Evolutionary conservation across 2,888 invertebrate species (phyloP).

Genomic region (Drosophila tanythrix): DNA sequence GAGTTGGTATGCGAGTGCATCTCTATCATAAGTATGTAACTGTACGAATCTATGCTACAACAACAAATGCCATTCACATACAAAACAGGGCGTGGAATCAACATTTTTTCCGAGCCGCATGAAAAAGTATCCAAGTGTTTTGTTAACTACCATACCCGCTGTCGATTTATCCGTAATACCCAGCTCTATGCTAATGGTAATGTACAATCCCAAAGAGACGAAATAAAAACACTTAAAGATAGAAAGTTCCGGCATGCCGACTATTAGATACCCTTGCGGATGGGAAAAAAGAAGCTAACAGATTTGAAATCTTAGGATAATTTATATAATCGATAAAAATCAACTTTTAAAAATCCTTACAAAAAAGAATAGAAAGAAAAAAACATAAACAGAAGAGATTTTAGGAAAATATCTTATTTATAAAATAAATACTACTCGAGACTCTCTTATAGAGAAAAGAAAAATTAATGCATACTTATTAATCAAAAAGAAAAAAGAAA

Average conservation of each 20-base stretch:
- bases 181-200: slow-evolving; percentile 85
- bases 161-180: slow-evolving; percentile 84
- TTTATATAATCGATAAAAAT: not conserved
- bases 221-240: slow-evolving; percentile 29
- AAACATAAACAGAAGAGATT: not conserved
- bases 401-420: not conserved
- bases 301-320: not conserved
- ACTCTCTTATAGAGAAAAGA: too few species aligned
- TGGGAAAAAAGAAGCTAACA: not conserved
- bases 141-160: slow-evolving; percentile 84
- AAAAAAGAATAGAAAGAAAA: not conserved
- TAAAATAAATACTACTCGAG: too few species aligned
- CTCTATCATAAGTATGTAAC: slow-evolving; percentile 49
- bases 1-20: slow-evolving; percentile 52
- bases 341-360: not conserved
- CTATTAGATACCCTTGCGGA: slow-evolving; percentile 29
- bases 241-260: slow-evolving; percentile 20
- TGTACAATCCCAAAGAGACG: slow-evolving; percentile 66
- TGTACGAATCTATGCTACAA: slow-evolving; percentile 45
- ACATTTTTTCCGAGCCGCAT: slow-evolving; percentile 85
- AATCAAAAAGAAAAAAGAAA: not conserved
- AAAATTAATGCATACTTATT: too few species aligned
- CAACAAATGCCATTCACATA: slow-evolving; percentile 62
- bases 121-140: slow-evolving; percentile 85
- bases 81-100: slow-evolving; percentile 85